Base-by-base conservation (phyloP, 92 coral and sea anemone species). In the Palythoa grandis region DNA sequence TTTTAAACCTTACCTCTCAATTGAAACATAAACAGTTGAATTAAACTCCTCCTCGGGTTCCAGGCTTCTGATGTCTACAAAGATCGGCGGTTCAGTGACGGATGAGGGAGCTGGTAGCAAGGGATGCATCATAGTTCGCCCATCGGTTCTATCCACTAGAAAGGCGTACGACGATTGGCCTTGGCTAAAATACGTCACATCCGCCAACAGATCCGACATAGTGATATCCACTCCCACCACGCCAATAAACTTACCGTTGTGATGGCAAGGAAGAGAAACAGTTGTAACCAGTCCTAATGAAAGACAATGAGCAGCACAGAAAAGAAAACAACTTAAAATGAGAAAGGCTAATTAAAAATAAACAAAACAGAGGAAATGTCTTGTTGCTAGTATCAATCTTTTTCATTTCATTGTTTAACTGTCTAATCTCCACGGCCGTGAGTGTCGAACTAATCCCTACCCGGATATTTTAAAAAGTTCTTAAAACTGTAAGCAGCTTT, bases 81-180 rank as follows among this genome's bases (percentile, higher is more conserved):
- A 86, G 22, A 92, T 83, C 3, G 94, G 91, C 39, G 83, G 87
- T 13, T 72, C 87, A 38, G 43, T 74, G 4, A 86, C 88, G 69
- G 83, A 39, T 12, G 90, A 90, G 16, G 93, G 94, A 35, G 89
- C 79, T 43, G 94, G 92, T 29, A 92, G 57, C 22, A 89, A 86
- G 9, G 94, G 94, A 14, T 92, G 92, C 92, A 92, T 89, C 88
- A 89, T 86, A 53, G 92, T 89, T 52, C 87, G 48, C 63, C 92
- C 92, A 50, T 73, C 72, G 5, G 87, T 77, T 22, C 92, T 83
- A 58, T 89, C 94, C 25, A 86, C 88, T 75, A 92, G 66, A 76
- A 90, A 92, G 25, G 92, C 94, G 48, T 92, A 89, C 8, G 93
- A 90, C 14, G 77, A 69, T 17, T 92, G 94, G 40, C 94, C 94